Conservation (phyloP, 2,888 invertebrate genomes). For the Andrena hattorfiana region DNA sequence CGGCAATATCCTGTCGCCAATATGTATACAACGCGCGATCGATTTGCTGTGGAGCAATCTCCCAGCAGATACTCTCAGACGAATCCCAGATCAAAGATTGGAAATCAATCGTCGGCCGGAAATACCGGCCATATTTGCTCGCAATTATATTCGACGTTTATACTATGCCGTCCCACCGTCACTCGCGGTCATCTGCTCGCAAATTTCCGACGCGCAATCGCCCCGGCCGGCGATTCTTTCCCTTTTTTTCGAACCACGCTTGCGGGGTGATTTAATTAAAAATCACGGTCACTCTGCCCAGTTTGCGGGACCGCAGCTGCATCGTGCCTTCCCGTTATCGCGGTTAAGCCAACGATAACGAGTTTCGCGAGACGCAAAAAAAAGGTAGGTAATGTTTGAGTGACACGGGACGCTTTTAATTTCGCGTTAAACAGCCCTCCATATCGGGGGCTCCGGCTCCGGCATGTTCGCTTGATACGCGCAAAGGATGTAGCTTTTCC, state of each 20-base stretch:
- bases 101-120: conserved; percentile 65
- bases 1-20: conserved; percentile 60
- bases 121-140: conserved; percentile 64
- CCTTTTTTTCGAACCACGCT: neutral
- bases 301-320: neutral
- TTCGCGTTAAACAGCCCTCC: conserved; percentile 40
- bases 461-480: neutral
- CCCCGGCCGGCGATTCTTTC: neutral
- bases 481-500: neutral
- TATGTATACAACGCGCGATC: conserved; percentile 50
- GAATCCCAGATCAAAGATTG: conserved; percentile 71
- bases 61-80: conserved; percentile 45
- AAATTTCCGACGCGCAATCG: conserved; percentile 41
- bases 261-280: conserved; percentile 54
- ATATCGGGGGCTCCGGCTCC: neutral
- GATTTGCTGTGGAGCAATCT: conserved; percentile 63
- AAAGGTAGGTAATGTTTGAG: conserved; percentile 3
- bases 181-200: conserved; percentile 35
- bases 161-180: neutral
- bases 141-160: conserved; percentile 64
- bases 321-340: conserved; percentile 41
- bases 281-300: conserved; percentile 37
- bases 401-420: conserved; percentile 47
- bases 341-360: conserved; percentile 41
- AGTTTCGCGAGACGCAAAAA: neutral